A percentile compares a stretch with the other conserved stretches of the same genome.
Conservation (phyloP, 2,113 vertebrate species). For the Corythornis vintsioides region DNA sequence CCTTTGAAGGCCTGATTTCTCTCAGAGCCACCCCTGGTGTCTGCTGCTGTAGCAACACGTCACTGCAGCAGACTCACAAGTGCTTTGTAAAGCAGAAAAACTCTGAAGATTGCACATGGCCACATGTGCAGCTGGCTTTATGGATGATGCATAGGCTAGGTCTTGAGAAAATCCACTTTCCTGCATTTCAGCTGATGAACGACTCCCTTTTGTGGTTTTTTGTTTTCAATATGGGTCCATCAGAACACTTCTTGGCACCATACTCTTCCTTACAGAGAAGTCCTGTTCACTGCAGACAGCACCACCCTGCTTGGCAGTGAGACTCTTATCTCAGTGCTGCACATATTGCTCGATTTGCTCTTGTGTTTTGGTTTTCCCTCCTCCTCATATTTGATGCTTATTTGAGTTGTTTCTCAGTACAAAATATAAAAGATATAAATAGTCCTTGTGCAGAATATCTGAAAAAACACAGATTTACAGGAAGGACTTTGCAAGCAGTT, state of each 20-base stretch:
- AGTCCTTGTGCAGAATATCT: background rate
- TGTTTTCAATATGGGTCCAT: background rate
- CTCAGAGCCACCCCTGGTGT: background rate
- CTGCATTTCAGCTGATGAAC: background rate
- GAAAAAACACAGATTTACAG: background rate
- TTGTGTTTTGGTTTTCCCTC: background rate
- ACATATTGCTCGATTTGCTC: background rate
- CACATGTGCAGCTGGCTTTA: background rate
- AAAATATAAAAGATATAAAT: background rate
- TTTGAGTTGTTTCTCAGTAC: background rate
- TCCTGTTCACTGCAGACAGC: background rate
- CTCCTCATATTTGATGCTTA: background rate
- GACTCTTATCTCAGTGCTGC: background rate
- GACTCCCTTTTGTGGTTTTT: background rate
- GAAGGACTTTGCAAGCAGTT: background rate
- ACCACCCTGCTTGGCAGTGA: background rate
- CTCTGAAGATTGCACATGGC: background rate
- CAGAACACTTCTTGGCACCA: background rate
- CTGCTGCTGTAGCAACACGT: background rate
- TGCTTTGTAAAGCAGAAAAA: background rate
- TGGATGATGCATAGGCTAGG: background rate
- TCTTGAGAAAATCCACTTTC: background rate
- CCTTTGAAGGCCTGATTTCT: conserved; percentile 1
- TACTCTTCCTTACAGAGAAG: background rate
- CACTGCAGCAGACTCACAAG: background rate